A percentile compares a stretch with the other conserved stretches of the same genome.
Conservation (phyloP, 2,888 invertebrate genomes). For the Sepiola atlantica region DNA sequence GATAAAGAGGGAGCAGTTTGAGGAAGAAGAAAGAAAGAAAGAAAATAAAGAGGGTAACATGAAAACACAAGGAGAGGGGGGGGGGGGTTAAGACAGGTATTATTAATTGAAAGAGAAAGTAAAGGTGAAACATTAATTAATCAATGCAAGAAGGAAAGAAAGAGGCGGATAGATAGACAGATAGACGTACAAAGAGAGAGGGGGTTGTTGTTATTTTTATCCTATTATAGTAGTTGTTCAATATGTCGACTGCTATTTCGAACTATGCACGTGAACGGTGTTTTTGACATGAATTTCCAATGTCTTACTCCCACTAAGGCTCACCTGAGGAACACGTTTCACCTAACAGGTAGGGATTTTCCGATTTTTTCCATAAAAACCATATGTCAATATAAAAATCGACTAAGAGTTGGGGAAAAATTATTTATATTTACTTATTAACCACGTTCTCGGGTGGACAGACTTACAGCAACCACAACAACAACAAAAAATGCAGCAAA, state of each 20-base stretch:
- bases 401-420: neutral
- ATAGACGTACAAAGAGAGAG: neutral
- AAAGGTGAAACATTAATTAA: neutral
- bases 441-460: neutral
- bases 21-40: neutral
- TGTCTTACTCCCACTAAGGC: neutral
- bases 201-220: neutral
- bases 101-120: neutral
- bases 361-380: neutral
- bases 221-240: constrained; percentile 32
- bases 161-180: neutral
- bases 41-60: neutral
- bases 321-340: constrained; percentile 21
- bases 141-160: neutral
- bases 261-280: neutral
- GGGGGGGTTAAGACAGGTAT: neutral
- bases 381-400: neutral
- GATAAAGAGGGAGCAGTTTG: neutral
- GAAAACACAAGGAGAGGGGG: neutral
- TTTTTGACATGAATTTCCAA: constrained; percentile 2
- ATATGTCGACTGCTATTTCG: constrained; percentile 21
- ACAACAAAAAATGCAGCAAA: no score
- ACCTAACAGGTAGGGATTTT: neutral
- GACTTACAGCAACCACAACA: neutral
- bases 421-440: neutral